These are phyloP conservation scores for Vultur gryphus DNA, from an alignment of 2,797 vertebrate genomes.

Conservation along the genomic window DNA sequence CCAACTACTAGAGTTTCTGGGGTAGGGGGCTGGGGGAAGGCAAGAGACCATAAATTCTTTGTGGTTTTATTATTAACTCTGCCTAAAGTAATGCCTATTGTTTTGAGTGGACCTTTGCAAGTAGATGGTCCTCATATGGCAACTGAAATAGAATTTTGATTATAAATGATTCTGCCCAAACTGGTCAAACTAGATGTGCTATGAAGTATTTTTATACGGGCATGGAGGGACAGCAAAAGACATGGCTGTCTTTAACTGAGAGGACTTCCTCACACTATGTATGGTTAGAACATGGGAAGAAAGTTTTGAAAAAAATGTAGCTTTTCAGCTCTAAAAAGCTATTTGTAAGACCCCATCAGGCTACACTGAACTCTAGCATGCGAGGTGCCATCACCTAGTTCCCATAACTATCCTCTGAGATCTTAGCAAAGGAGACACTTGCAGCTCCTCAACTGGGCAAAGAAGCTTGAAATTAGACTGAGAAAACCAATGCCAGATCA, in stretches of 20 bases:
- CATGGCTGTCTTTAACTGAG: neutral
- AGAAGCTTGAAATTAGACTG: neutral
- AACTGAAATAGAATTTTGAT: neutral
- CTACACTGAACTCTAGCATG: neutral
- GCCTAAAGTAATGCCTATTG: neutral
- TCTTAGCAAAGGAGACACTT: neutral
- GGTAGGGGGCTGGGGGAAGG: rapidly evolving
- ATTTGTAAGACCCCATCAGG: neutral
- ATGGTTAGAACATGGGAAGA: neutral
- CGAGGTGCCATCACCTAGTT: neutral
- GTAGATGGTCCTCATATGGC: neutral
- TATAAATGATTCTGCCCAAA: neutral
- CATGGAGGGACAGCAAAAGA: neutral
- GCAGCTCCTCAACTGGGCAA: neutral
- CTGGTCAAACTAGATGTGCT: neutral
- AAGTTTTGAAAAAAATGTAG: neutral
- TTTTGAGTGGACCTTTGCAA: neutral
- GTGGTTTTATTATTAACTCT: neutral
- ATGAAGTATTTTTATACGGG: neutral
- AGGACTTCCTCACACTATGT: neutral
- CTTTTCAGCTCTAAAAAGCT: neutral
- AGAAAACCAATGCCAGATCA: neutral
- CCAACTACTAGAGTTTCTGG: neutral
- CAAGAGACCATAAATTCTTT: neutral
- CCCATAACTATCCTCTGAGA: neutral